A percentile compares a stretch with the other conserved stretches of the same genome.
Evolutionary conservation across 2,113 vertebrate species (phyloP).

Genomic region (Trachemys scripta): DNA sequence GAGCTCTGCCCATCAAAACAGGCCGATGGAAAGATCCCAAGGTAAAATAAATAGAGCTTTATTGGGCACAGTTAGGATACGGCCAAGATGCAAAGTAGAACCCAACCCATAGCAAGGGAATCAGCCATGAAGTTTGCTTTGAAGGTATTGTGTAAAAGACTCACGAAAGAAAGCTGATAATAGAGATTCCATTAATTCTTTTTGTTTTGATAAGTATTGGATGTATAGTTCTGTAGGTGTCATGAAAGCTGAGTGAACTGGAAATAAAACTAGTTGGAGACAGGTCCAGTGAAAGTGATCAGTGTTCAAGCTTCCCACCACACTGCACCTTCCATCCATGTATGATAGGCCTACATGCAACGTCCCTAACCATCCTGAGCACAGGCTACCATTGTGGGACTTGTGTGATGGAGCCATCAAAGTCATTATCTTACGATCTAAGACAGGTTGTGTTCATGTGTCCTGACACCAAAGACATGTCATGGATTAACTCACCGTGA

Average conservation of each 20-base stretch:
- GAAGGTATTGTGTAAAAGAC: not conserved
- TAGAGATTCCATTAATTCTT: not conserved
- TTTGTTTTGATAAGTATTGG: not conserved
- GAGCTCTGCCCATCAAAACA: conserved; percentile 65
- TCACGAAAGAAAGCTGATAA: not conserved
- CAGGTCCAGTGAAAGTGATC: not conserved
- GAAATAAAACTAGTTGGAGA: not conserved
- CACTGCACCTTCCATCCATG: not conserved
- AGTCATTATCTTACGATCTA: not conserved
- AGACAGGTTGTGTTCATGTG: not conserved
- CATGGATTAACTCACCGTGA: not conserved
- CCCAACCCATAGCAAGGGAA: not conserved
- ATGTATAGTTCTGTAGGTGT: not conserved
- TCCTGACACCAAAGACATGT: not conserved
- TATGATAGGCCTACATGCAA: not conserved
- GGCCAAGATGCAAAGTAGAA: conserved; percentile 48
- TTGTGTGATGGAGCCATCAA: not conserved
- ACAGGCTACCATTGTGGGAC: not conserved
- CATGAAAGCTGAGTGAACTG: not conserved
- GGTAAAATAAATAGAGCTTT: conserved; percentile 57
- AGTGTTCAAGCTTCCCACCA: not conserved
- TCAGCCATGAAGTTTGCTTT: not conserved
- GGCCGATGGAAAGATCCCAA: conserved; percentile 46
- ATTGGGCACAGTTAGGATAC: conserved; percentile 38
- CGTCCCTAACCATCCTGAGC: not conserved